Percentiles rank a stretch among this genome's conserved stretches.
Evolutionary conservation across 1,140 invertebrate genomes (phyloP).

Genomic region (Zaprionus tsacasi): DNA sequence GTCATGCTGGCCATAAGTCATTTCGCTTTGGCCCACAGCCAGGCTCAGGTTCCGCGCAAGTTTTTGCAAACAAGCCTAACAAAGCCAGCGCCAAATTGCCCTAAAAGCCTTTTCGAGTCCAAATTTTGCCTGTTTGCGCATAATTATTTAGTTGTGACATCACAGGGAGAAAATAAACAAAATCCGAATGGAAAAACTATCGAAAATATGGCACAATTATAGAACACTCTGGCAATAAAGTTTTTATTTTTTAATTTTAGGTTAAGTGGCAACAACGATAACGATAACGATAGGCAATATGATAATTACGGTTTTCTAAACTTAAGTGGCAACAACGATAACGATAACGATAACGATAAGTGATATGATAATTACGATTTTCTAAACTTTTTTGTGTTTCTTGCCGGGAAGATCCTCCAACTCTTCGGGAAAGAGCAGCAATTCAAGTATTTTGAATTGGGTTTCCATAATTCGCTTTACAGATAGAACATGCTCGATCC

Average conservation of each 20-base stretch:
- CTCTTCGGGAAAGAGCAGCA: constrained; percentile 23
- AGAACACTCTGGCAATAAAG: neutral
- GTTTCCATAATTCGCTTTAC: constrained; percentile 40
- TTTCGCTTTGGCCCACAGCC: constrained; percentile 61
- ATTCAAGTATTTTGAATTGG: constrained; percentile 55
- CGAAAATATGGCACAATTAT: constrained; percentile 25
- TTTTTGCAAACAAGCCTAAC: constrained; percentile 73
- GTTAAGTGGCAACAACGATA: neutral
- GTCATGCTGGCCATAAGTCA: constrained; percentile 53
- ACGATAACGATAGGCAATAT: neutral
- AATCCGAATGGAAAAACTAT: constrained; percentile 24
- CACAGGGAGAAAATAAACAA: constrained; percentile 27
- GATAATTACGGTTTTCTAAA: too few relatives aligned
- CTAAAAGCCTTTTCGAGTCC: constrained; percentile 77
- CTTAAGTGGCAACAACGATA: neutral
- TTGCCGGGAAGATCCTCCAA: neutral
- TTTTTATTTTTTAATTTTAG: neutral
- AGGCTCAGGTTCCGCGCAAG: constrained; percentile 56
- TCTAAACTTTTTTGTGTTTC: too few relatives aligned
- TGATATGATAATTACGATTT: too few relatives aligned
- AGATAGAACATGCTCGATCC: constrained; percentile 27
- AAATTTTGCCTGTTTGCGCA: constrained; percentile 78
- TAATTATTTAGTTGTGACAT: constrained; percentile 76
- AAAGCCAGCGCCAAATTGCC: constrained; percentile 77
- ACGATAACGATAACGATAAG: neutral